Percentiles rank a stretch among this genome's conserved stretches.
Conservation (phyloP, 2,113 vertebrate genomes). For the Donacobius atricapilla region DNA sequence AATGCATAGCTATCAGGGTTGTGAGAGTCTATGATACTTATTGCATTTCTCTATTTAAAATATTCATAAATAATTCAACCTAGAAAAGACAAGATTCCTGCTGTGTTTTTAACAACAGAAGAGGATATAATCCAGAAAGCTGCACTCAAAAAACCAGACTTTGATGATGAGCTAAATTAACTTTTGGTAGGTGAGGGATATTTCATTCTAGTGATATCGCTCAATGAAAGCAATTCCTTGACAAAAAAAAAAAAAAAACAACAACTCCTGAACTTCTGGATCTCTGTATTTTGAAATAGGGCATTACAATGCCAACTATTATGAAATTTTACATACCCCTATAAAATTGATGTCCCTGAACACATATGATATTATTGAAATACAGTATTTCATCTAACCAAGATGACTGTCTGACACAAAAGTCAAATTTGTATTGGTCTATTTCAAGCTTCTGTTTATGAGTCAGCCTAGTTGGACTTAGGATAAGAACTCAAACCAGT, state of each 20-base stretch:
- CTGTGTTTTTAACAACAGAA: neutral
- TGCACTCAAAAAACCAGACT: accelerated
- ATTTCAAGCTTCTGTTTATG: neutral
- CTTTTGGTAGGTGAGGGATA: neutral
- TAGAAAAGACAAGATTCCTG: neutral
- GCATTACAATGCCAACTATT: neutral
- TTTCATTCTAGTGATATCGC: neutral
- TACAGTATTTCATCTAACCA: neutral
- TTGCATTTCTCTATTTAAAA: neutral
- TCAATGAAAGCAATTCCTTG: neutral
- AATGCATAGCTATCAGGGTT: neutral
- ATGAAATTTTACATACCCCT: neutral
- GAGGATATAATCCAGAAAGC: neutral
- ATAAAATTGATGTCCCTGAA: neutral
- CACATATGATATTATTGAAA: neutral
- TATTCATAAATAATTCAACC: neutral
- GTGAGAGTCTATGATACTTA: neutral
- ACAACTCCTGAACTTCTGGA: neutral
- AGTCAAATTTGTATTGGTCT: neutral
- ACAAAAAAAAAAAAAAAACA: too few relatives aligned
- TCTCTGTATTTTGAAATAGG: neutral
- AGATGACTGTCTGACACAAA: neutral
- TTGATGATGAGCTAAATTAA: neutral
- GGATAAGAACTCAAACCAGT: neutral
- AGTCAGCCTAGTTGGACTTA: neutral